phyloP scores from a whole-genome alignment of 2,888 invertebrate genomes.

The Eurytoma californica region DNA sequence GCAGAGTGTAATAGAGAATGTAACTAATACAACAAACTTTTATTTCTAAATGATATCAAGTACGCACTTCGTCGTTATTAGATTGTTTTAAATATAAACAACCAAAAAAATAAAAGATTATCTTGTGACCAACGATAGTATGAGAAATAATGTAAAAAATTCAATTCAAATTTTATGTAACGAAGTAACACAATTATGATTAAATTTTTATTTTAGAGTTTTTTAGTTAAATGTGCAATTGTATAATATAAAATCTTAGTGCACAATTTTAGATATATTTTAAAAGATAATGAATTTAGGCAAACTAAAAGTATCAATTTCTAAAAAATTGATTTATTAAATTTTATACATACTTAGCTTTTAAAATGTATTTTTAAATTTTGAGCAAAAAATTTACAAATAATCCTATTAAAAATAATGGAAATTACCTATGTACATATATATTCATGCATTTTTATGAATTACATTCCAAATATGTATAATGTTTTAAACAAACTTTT shows the following conservation, averaged over 20 bases:
- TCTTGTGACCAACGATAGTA: no score
- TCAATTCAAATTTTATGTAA: no score
- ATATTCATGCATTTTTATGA: slow-evolving; percentile 44
- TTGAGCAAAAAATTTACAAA: slow-evolving; percentile 27
- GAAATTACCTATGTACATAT: slow-evolving; percentile 39
- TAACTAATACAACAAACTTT: no score
- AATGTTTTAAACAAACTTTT: slow-evolving; percentile 7
- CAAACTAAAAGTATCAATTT: not conserved
- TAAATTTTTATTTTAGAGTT: slow-evolving; percentile 32
- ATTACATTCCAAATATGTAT: slow-evolving; percentile 43
- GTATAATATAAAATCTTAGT: slow-evolving; percentile 26
- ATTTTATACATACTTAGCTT: slow-evolving; percentile 8
- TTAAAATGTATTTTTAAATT: slow-evolving; percentile 4
- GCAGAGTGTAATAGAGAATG: slow-evolving; percentile 74
- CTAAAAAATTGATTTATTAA: not conserved
- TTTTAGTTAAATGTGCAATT: slow-evolving; percentile 33
- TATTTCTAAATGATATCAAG: no score
- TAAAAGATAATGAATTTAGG: slow-evolving; percentile 11
- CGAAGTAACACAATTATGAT: not conserved
- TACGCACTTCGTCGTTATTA: no score
- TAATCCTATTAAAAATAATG: not conserved
- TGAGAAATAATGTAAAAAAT: not conserved
- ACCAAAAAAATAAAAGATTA: no score
- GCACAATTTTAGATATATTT: slow-evolving; percentile 10
- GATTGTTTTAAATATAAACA: no score